These are phyloP conservation scores for Whitmania pigra DNA, from an alignment of 1,140 invertebrate genomes.

Conservation along the genomic window DNA sequence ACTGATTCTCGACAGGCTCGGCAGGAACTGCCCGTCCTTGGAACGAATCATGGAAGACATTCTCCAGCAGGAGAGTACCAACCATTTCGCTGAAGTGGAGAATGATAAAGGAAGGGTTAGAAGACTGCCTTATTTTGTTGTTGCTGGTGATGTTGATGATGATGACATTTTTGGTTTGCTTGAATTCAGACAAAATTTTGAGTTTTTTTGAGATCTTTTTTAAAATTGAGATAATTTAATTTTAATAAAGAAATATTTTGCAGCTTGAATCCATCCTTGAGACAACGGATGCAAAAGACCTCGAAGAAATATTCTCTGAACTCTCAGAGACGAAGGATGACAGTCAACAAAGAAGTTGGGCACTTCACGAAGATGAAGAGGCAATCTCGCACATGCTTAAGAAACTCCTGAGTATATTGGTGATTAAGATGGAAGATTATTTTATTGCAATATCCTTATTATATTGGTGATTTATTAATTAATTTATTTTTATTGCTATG, in stretches of 20 bases:
- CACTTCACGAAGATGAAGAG: slow-evolving; percentile 75
- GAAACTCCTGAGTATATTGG: slow-evolving; percentile 71
- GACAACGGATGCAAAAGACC: slow-evolving; percentile 58
- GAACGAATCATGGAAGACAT: background rate
- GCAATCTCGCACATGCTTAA: slow-evolving; percentile 68
- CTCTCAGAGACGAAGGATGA: slow-evolving; percentile 77
- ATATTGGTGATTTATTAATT: too few relatives aligned
- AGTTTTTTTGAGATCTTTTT: too few relatives aligned
- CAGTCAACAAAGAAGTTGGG: slow-evolving; percentile 82
- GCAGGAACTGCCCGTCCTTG: background rate
- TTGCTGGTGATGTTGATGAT: too few relatives aligned
- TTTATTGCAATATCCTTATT: too few relatives aligned
- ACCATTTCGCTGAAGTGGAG: background rate
- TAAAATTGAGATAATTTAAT: too few relatives aligned
- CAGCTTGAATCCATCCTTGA: slow-evolving; percentile 17
- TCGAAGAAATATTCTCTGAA: slow-evolving; percentile 65
- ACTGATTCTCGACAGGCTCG: background rate
- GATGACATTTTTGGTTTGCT: too few relatives aligned
- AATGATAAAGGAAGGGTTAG: background rate
- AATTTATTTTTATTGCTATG: too few relatives aligned
- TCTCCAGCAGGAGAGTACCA: background rate
- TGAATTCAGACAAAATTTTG: too few relatives aligned
- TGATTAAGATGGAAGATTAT: slow-evolving; percentile 35
- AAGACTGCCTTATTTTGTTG: background rate
- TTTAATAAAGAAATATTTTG: slow-evolving; percentile 10